Evolutionary conservation across 1,140 invertebrate species (phyloP), one percentile per base, ranked within the genome.

Genomic region (Polypedilum vanderplanki): DNA sequence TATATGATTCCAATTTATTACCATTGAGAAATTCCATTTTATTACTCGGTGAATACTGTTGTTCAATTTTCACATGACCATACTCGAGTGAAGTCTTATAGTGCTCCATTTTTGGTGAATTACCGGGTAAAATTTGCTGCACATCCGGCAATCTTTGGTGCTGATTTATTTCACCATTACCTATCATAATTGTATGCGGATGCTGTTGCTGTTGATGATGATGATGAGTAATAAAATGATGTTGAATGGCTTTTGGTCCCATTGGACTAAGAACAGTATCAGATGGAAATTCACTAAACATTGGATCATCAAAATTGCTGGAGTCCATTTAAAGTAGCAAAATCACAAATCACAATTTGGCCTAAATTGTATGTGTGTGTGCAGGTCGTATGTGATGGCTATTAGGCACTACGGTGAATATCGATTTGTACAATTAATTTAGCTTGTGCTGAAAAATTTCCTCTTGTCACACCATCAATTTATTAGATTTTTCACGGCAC

Each of bases 131-230:
- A 0, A 83, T 78, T 5, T 80, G 82, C 75, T 82, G 81, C 75
- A 81, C 81, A 67, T 83, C 81, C 20, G 81, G 81, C 41, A 83
- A 74, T 3, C 81, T 77, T 74, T 82, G 81, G 22, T 73, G 65
- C 18, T 74, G 77, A 78, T 75, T 79, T 81, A 7, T 80, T 75
- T 57, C 80, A 87, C 77, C 76, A 87, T 80, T 40, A 86, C 90
- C 90, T 41, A 93, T 83, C 89, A 93, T 92, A 76, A 92, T 90
- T 79, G 90, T 87, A 74, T 89, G 88, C 75, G 87, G 87, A 79
- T 89, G 88, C 73, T 88, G 86, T 12, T 85, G 85, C 7, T 83
- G 79, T 12, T 83, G 84, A 67, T 81, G 81, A 73, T 83, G 81
- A 78, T 83, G 80, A 73, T 79, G 73, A 0, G 40, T 79, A 75